Evolutionary conservation across 2,888 invertebrate species (phyloP).

Genomic region (Heliconius aoede): DNA sequence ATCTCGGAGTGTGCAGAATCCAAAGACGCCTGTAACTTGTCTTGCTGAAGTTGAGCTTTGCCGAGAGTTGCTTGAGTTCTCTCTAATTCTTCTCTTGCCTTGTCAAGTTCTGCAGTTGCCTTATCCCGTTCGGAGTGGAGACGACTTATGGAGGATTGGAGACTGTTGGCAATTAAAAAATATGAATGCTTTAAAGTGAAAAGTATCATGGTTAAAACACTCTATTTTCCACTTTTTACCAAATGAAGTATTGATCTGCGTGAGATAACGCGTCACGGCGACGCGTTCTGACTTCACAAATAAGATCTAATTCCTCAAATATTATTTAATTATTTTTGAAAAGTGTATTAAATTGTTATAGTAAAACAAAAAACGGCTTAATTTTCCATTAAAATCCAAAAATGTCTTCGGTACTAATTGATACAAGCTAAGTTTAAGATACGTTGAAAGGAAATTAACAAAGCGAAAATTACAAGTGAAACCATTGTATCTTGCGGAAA

Average conservation of each 20-base stretch:
- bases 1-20: slow-evolving; percentile 96
- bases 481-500: slow-evolving; percentile 13
- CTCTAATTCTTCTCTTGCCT: slow-evolving; percentile 94
- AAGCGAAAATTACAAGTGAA: slow-evolving; percentile 1
- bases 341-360: too few species aligned
- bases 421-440: not conserved
- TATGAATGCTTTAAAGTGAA: not conserved
- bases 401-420: not conserved
- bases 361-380: not conserved
- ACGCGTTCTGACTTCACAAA: too few species aligned
- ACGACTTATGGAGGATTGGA: slow-evolving; percentile 92
- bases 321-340: too few species aligned
- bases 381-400: not conserved
- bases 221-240: not conserved
- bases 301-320: too few species aligned
- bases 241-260: not conserved
- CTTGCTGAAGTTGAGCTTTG: slow-evolving; percentile 95
- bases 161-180: slow-evolving; percentile 64
- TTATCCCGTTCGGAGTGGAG: slow-evolving; percentile 95
- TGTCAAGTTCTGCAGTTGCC: slow-evolving; percentile 92
- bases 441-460: slow-evolving; percentile 8
- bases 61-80: slow-evolving; percentile 94
- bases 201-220: too few species aligned
- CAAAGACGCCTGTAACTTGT: slow-evolving; percentile 93
- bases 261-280: too few species aligned